These are phyloP conservation scores for Myotis myotis DNA, from an alignment of 2,797 vertebrate genomes.

Conservation along the genomic window DNA sequence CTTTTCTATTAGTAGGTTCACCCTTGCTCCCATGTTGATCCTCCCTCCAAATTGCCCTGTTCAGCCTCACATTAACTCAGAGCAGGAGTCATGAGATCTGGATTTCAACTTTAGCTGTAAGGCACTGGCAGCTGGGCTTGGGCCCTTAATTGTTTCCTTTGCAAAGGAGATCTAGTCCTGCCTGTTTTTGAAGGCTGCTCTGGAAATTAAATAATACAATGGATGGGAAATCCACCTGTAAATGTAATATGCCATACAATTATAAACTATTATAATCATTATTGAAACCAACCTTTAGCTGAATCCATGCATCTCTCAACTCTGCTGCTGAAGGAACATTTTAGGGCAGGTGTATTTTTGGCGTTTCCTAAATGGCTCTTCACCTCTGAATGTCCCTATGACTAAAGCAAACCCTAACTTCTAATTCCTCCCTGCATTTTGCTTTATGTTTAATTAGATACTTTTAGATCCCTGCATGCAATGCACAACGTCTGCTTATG, in stretches of 20 bases:
- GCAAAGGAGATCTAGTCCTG: neutral
- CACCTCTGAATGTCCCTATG: neutral
- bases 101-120: neutral
- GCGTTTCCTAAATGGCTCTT: constrained; percentile 27
- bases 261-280: neutral
- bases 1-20: neutral
- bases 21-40: neutral
- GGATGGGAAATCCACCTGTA: neutral
- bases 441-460: constrained; percentile 33
- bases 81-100: neutral
- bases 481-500: constrained; percentile 41
- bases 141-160: neutral
- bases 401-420: neutral
- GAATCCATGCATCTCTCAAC: neutral
- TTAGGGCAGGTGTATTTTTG: neutral
- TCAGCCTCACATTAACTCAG: neutral
- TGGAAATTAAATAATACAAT: constrained; percentile 33
- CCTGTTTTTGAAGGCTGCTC: neutral
- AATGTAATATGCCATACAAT: neutral
- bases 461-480: neutral
- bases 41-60: neutral
- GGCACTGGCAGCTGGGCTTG: neutral
- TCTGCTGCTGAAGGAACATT: neutral
- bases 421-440: neutral
- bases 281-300: neutral